phyloP scores from a whole-genome alignment of 2,797 vertebrate genomes.

The Pipistrellus pygmaeus region DNA sequence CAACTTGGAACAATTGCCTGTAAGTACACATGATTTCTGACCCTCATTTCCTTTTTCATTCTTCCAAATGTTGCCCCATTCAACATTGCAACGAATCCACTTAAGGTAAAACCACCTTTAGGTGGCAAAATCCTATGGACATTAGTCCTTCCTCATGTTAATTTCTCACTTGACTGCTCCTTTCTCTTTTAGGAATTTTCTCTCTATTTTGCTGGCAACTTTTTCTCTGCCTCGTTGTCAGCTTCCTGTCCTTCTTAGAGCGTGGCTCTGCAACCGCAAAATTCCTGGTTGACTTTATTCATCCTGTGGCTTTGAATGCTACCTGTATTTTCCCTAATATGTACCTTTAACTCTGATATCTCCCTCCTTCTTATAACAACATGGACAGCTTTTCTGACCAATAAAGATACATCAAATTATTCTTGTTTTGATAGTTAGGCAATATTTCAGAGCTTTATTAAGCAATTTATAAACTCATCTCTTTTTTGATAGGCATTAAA shows the following conservation, averaged over 20 bases:
- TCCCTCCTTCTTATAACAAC: not conserved
- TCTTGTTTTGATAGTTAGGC: not conserved
- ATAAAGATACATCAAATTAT: not conserved
- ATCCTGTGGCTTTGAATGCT: not conserved
- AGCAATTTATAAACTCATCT: not conserved
- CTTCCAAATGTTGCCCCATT: not conserved
- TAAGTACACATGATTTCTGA: rapidly evolving
- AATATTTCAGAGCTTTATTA: not conserved
- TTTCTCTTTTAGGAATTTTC: not conserved
- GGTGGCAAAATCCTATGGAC: not conserved
- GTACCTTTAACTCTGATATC: too few relatives aligned
- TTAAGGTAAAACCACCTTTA: not conserved
- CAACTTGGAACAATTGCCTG: not conserved
- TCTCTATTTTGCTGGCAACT: not conserved
- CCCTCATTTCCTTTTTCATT: not conserved
- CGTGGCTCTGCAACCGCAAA: not conserved
- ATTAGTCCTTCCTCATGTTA: not conserved
- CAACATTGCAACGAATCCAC: not conserved
- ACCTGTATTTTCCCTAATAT: not conserved
- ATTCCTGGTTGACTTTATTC: not conserved
- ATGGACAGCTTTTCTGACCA: not conserved
- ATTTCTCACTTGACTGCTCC: not conserved
- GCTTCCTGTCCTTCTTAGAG: not conserved
- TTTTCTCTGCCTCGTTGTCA: not conserved
- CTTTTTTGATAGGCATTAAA: not conserved